A percentile compares a stretch with the other conserved stretches of the same genome.
Evolutionary conservation across 2,888 invertebrate genomes (phyloP).

Genomic region (Aphodius granarius): DNA sequence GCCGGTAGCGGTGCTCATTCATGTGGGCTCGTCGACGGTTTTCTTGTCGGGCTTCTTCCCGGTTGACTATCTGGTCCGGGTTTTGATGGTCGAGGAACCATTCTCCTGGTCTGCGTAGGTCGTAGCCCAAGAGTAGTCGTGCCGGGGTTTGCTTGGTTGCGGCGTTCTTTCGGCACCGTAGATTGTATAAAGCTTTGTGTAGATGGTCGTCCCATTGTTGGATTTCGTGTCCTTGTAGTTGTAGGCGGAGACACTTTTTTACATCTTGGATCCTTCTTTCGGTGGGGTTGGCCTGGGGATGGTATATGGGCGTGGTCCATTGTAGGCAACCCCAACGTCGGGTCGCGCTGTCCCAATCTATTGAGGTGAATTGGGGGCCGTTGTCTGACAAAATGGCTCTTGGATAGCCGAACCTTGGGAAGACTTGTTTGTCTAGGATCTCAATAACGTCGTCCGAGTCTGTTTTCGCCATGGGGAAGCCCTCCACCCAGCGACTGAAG

Average conservation of each 20-base stretch:
- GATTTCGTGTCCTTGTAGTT: not conserved
- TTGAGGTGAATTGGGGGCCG: conserved; percentile 21
- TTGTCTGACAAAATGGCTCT: conserved; percentile 25
- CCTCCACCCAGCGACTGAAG: conserved; percentile 36
- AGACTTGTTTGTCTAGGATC: conserved; percentile 26
- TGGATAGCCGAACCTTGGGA: conserved; percentile 26
- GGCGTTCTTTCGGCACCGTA: not conserved
- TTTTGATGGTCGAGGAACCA: conserved; percentile 5
- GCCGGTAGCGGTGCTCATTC: not conserved
- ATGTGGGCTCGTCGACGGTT: not conserved
- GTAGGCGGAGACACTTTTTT: conserved; percentile 32
- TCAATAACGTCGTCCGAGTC: conserved; percentile 9
- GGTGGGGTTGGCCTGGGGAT: conserved; percentile 35
- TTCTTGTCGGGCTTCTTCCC: not conserved
- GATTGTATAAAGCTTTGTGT: not conserved
- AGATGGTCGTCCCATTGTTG: conserved; percentile 17
- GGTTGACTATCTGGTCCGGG: not conserved
- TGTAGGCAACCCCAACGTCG: conserved; percentile 23
- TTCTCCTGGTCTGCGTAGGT: conserved; percentile 21
- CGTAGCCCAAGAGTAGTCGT: conserved; percentile 25
- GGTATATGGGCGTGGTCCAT: conserved; percentile 36
- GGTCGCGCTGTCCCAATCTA: conserved; percentile 17
- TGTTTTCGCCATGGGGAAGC: conserved; percentile 26
- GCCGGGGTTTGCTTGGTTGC: not conserved
- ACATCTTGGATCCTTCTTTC: conserved; percentile 37